Conservation (phyloP, 2,888 invertebrate genomes). For the Sphinx pinastri region DNA sequence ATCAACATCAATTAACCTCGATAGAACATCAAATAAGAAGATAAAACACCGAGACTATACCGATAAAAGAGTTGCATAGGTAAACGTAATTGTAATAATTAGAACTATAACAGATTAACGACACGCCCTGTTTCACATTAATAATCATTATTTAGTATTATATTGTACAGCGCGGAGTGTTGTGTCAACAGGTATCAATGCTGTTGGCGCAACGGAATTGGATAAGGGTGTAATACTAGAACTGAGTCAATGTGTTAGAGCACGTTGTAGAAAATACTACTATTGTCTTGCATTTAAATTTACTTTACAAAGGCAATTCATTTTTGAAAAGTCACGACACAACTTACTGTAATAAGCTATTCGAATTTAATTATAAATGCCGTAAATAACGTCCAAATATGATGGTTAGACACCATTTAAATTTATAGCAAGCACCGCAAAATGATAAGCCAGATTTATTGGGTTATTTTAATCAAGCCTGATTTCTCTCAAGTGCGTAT, state of each 20-base stretch:
- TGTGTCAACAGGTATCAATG: conserved; percentile 36
- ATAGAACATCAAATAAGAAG: not conserved
- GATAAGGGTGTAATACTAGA: conserved; percentile 44
- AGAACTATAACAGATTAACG: conserved; percentile 34
- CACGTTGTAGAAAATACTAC: conserved; percentile 29
- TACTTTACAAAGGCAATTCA: not conserved
- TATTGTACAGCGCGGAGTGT: conserved; percentile 28
- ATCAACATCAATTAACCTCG: not conserved
- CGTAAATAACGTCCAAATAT: conserved; percentile 7
- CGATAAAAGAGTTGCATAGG: not conserved
- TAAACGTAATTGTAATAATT: conserved; percentile 30
- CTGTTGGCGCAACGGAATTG: conserved; percentile 43
- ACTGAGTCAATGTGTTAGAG: conserved; percentile 35
- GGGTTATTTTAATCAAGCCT: conserved; percentile 11
- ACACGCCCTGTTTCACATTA: conserved; percentile 40
- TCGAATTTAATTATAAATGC: conserved; percentile 5
- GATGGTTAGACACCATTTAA: conserved; percentile 4
- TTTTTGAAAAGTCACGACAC: conserved; percentile 4
- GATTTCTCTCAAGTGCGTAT: conserved; percentile 3
- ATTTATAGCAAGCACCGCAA: conserved; percentile 12
- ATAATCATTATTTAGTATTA: conserved; percentile 29
- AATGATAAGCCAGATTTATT: conserved; percentile 18
- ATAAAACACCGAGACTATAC: not conserved
- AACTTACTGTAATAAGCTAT: not conserved
- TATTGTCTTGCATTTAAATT: not conserved